Percentiles rank a stretch among this genome's conserved stretches.
Evolutionary conservation across 1,140 invertebrate species (phyloP).

Genomic region (Drosophila oshimai): DNA sequence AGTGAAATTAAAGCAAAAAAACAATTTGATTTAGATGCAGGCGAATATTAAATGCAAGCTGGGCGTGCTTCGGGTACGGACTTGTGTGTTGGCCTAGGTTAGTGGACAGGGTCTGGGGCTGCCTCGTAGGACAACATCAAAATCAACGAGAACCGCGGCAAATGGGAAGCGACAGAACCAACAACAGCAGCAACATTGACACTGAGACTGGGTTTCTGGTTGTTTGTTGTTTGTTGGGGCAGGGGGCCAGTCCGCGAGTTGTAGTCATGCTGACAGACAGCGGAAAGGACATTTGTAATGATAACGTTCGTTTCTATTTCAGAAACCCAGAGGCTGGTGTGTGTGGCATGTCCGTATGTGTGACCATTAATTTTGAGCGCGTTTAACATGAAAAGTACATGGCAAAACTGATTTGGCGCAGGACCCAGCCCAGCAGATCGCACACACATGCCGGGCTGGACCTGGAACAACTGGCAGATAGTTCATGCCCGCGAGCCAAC

Average conservation of each 20-base stretch:
- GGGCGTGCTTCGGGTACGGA: not conserved
- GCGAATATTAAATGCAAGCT: constrained; percentile 65
- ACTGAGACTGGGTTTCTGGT: not conserved
- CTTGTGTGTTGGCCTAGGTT: not conserved
- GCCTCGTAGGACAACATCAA: constrained; percentile 46
- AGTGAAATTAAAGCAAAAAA: constrained; percentile 55
- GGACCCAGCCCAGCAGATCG: constrained; percentile 35
- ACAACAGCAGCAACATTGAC: not conserved
- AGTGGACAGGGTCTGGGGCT: not conserved
- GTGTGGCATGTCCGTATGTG: constrained; percentile 37
- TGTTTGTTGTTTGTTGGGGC: not conserved
- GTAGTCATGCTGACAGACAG: constrained; percentile 69
- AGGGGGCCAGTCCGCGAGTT: constrained; percentile 51
- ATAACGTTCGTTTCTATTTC: constrained; percentile 77
- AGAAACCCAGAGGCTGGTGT: constrained; percentile 27
- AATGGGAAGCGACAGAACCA: constrained; percentile 17
- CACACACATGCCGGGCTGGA: not conserved
- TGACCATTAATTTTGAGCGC: constrained; percentile 78
- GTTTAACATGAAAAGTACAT: constrained; percentile 80
- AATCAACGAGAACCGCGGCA: constrained; percentile 49
- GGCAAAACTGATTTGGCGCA: constrained; percentile 74
- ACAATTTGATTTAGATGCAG: constrained; percentile 72
- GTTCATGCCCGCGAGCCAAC: constrained; percentile 74
- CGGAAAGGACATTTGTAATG: constrained; percentile 78
- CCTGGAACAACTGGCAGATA: constrained; percentile 40